Evolutionary conservation across 1,140 invertebrate genomes (phyloP), one percentile per base, ranked within the genome.

Genomic region (Drosophila mauritiana): DNA sequence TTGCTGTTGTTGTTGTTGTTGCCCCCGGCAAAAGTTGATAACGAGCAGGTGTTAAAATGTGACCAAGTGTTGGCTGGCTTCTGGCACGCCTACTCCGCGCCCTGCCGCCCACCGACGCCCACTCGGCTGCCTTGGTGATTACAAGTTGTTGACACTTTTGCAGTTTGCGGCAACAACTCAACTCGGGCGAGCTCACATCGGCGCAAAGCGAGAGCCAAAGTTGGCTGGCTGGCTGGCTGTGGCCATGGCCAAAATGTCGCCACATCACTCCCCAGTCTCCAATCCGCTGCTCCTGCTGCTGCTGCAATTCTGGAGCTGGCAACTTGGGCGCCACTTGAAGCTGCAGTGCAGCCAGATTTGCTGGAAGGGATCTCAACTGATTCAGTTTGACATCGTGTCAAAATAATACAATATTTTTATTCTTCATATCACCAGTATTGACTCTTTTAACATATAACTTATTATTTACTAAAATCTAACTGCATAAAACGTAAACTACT

Each of bases 1-100:
- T 65, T 75, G 63, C 48, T 84, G 69, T 8, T 34, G 39, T 58
- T 59, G 61, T 61, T 80, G 62, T 65, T 76, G 63, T 53, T 85
- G 69, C 72, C 73, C 69, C 84, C 69, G 77, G 80, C 73, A 89
- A 89, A 88, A 89, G 84, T 89, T 89, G 77, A 89, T 89, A 89
- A 89, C 84, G 84, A 89, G 84, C 84, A 89, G 84, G 84, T 89
- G 84, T 89, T 89, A 89, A 89, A 89, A 89, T 89, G 84, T 89
- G 85, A 89, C 80, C 84, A 78, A 84, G 76, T 73, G 84, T 61
- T 78, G 83, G 62, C 79, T 73, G 83, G 69, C 56, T 49, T 48
- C 45, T 63, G 67, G 57, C 65, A 67, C 72, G 72, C 77, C 73
- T 54, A 59, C 48, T 27, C 13, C 31, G 40, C 34, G 6, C 34